These are phyloP conservation scores for Sepioteuthis lessoniana DNA, from an alignment of 2,888 invertebrate genomes.

Conservation along the genomic window DNA sequence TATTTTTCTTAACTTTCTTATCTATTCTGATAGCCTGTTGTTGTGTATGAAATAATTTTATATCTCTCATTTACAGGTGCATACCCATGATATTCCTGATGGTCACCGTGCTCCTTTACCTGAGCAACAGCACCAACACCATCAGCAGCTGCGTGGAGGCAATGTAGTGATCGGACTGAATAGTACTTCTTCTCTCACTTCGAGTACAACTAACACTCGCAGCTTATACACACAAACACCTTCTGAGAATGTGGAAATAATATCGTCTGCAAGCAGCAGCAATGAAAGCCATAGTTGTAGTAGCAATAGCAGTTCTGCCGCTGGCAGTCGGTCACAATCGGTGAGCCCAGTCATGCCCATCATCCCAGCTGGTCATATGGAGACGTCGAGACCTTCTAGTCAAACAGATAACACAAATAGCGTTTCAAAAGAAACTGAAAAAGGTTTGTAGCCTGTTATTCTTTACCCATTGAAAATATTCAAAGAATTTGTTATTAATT, in stretches of 20 bases:
- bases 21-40: too few species aligned
- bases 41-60: background rate
- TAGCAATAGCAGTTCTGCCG: conserved; percentile 56
- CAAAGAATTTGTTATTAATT: background rate
- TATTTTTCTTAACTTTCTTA: too few species aligned
- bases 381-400: conserved; percentile 79
- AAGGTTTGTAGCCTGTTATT: conserved; percentile 50
- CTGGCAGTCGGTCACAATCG: conserved; percentile 76
- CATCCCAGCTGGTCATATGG: conserved; percentile 78
- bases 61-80: background rate
- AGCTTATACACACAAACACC: conserved; percentile 91
- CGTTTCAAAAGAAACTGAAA: conserved; percentile 55
- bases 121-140: conserved; percentile 76
- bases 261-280: conserved; percentile 33
- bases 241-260: conserved; percentile 73
- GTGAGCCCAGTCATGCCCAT: conserved; percentile 79
- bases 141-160: background rate
- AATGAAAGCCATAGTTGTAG: conserved; percentile 50
- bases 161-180: background rate
- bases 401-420: conserved; percentile 72
- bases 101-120: conserved; percentile 89
- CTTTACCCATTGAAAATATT: too few species aligned
- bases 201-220: conserved; percentile 78
- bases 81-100: conserved; percentile 83
- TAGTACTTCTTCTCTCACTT: conserved; percentile 77